These are phyloP conservation scores for Tachina lurida DNA, from an alignment of 2,888 invertebrate genomes.

Conservation along the genomic window DNA sequence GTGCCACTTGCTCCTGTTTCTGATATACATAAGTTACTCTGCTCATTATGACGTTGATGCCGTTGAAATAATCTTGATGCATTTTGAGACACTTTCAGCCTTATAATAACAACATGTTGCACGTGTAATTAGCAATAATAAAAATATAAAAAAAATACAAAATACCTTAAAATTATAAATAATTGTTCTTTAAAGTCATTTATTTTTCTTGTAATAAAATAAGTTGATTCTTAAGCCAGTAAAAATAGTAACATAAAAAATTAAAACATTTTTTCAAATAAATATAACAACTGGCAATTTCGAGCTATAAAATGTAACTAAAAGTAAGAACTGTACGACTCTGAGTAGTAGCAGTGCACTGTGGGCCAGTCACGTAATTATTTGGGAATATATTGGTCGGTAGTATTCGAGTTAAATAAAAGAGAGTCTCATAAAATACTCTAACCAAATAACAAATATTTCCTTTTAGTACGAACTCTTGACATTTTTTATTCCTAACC, in stretches of 20 bases:
- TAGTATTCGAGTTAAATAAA: too few relatives aligned
- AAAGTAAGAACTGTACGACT: neutral
- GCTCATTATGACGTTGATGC: neutral
- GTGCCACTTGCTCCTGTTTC: constrained; percentile 16
- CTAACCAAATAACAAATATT: too few relatives aligned
- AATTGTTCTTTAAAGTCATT: constrained; percentile 22
- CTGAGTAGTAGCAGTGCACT: neutral
- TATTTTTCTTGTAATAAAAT: neutral
- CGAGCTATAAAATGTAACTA: constrained; percentile 12
- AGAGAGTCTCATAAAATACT: too few relatives aligned
- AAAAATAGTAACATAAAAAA: neutral
- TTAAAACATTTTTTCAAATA: neutral
- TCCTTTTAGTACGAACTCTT: too few relatives aligned
- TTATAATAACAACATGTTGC: constrained; percentile 24
- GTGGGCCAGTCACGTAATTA: neutral
- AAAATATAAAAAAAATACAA: constrained; percentile 3
- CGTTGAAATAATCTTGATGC: neutral
- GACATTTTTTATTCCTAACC: neutral
- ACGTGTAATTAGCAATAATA: constrained; percentile 27
- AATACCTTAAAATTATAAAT: neutral
- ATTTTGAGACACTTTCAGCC: constrained; percentile 34
- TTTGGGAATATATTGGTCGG: neutral
- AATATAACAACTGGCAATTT: neutral
- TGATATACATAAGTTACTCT: neutral
- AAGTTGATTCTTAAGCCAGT: constrained; percentile 13